phyloP scores from a whole-genome alignment of 2,797 vertebrate genomes.

The Malurus leucopterus region DNA sequence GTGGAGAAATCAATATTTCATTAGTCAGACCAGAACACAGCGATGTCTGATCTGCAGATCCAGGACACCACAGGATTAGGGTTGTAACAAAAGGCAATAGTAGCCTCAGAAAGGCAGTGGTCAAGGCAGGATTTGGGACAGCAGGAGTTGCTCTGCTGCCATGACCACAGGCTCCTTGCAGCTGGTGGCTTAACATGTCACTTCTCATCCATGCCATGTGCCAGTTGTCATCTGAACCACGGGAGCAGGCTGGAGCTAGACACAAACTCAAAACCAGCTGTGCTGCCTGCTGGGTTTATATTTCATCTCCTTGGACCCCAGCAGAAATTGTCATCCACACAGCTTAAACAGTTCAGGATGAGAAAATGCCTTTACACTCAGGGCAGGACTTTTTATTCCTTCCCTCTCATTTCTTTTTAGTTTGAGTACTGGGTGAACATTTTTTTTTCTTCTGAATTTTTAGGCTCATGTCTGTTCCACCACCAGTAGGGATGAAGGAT shows the following conservation, averaged over 20 bases:
- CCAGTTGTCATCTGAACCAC: background rate
- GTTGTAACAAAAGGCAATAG: background rate
- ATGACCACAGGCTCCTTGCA: background rate
- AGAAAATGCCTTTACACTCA: background rate
- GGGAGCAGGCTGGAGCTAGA: background rate
- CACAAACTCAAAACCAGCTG: background rate
- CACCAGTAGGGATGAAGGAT: background rate
- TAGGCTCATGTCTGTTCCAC: background rate
- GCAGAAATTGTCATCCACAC: background rate
- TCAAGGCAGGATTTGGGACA: background rate
- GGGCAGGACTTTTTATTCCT: background rate
- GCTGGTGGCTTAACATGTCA: background rate
- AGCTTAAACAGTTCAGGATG: background rate
- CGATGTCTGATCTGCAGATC: background rate
- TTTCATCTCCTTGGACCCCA: background rate
- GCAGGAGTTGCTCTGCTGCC: background rate
- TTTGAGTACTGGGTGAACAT: background rate
- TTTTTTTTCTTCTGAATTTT: background rate
- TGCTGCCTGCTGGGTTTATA: background rate
- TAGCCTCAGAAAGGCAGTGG: background rate
- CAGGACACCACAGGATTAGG: background rate
- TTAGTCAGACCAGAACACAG: slow-evolving; percentile 1
- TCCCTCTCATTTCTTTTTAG: background rate
- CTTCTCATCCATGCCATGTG: background rate
- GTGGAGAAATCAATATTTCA: slow-evolving; percentile 62